A percentile compares a stretch with the other conserved stretches of the same genome.
phyloP scores from a whole-genome alignment of 1,140 invertebrate genomes.

The Phthorimaea operculella region DNA sequence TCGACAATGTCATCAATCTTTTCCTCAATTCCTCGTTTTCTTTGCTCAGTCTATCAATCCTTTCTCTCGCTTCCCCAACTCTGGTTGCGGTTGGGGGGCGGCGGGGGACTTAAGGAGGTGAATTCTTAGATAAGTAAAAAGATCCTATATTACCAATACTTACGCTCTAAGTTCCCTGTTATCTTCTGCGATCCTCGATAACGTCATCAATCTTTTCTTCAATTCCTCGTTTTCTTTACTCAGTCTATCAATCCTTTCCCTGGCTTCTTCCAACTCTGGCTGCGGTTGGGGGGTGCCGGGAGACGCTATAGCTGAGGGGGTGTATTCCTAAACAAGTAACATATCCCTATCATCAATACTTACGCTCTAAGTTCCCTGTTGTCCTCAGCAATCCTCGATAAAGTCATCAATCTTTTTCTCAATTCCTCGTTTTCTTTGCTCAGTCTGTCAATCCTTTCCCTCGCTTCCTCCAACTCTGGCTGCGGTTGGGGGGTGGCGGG shows the following conservation, averaged over 20 bases:
- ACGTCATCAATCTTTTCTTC: conserved; percentile 38
- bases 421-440: conserved; percentile 55
- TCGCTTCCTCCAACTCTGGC: conserved; percentile 35
- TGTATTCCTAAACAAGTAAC: conserved; percentile 16
- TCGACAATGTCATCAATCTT: conserved; percentile 36
- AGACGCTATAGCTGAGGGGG: conserved; percentile 27
- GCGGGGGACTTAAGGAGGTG: conserved; percentile 30
- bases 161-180: conserved; percentile 57
- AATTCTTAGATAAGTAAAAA: no score
- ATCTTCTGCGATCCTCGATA: conserved; percentile 52
- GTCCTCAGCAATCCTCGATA: conserved; percentile 52
- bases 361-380: conserved; percentile 58
- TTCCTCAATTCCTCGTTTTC: conserved; percentile 58
- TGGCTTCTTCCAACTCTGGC: conserved; percentile 35
- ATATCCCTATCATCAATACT: no score
- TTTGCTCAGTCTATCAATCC: conserved; percentile 40
- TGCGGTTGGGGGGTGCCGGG: conserved; percentile 40
- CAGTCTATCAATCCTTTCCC: conserved; percentile 39
- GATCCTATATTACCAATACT: conserved; percentile 26
- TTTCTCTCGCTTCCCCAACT: conserved; percentile 37
- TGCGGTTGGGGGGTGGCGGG: conserved; percentile 39
- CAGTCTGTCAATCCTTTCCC: conserved; percentile 39
- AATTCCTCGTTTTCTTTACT: conserved; percentile 56
- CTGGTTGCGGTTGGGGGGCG: conserved; percentile 40
- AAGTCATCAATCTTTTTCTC: conserved; percentile 38